Evolutionary conservation across 2,888 invertebrate species (phyloP), one percentile per base, ranked within the genome.

Genomic region (Ochropleura plecta): DNA sequence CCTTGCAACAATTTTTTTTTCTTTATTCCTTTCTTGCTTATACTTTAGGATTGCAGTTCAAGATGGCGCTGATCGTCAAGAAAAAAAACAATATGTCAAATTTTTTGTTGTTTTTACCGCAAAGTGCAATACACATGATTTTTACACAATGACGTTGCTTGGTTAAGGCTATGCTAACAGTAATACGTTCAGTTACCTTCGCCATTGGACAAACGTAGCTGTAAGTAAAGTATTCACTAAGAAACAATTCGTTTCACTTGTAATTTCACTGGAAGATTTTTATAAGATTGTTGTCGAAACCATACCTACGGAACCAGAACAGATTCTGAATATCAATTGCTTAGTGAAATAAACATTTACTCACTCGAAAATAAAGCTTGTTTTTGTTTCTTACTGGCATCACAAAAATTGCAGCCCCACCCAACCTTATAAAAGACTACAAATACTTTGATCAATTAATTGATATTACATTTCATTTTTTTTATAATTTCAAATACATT

Each of bases 401-500:
- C 57, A n/a, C 77, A 79, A 89, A 86, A 77, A 88, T 90, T 89
- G 82, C 91, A 92, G 59, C 70, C 80, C 79, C 82, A 86, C 62
- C 73, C 90, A 89, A 89, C 76, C 90, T 91, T 94, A 94, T 92
- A 94, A 94, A 94, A 94, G 79, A 93, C 93, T 94, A 93, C 91
- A 88, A 90, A 90, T 92, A 93, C 87, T 90, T 92, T 92, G 90
- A 91, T 91, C 91, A 91, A 92, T 91, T 85, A 83, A 86, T 89
- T 85, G 83, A 87, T 88, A 88, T 88, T 79, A 87, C 86, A 82
- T 83, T 59, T 86, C 40, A 70, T 66, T 80, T 76, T 81, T 75
- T 74, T 81, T 76, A 81, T 82, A 86, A 85, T 85, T 88, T 89
- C 83, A 86, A 86, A 84, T 87, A 88, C 87, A 87, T 86, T 81